Conservation (phyloP, 2,888 invertebrate species). For the Lampropteryx suffumata region DNA sequence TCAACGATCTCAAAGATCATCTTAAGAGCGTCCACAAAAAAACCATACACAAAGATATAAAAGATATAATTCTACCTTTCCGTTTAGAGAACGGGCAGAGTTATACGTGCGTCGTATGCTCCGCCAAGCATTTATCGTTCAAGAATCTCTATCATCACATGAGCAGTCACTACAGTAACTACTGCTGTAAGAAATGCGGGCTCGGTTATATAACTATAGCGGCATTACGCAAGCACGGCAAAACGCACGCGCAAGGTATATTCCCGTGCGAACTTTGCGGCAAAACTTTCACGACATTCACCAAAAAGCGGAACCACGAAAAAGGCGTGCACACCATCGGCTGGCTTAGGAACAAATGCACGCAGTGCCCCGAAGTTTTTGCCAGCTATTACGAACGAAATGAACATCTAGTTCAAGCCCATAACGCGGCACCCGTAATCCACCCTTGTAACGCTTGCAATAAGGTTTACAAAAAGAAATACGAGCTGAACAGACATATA, state of each 20-base stretch:
- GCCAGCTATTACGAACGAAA: constrained; percentile 73
- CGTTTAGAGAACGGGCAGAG: constrained; percentile 66
- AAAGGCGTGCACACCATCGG: constrained; percentile 75
- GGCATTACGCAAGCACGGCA: constrained; percentile 72
- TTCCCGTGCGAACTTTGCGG: constrained; percentile 81
- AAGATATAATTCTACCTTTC: constrained; percentile 75
- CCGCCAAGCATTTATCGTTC: constrained; percentile 70
- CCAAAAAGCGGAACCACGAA: constrained; percentile 72
- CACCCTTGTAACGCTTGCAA: constrained; percentile 75
- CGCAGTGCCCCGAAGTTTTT: constrained; percentile 71
- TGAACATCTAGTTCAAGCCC: constrained; percentile 68
- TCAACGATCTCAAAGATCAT: constrained; percentile 69
- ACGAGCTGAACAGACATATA: constrained; percentile 71
- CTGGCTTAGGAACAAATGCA: constrained; percentile 75
- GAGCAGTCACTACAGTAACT: constrained; percentile 76
- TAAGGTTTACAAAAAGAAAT: constrained; percentile 73
- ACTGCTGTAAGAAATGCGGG: constrained; percentile 74
- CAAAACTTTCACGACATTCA: constrained; percentile 77
- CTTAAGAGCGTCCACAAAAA: constrained; percentile 60
- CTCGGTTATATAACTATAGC: constrained; percentile 73
- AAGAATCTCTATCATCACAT: constrained; percentile 76
- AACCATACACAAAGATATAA: constrained; percentile 66
- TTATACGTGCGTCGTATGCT: constrained; percentile 69
- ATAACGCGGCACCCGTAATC: constrained; percentile 60
- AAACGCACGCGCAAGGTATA: constrained; percentile 74